Conservation (phyloP, 2,888 invertebrate species). For the Acanthosepion lycidas region DNA sequence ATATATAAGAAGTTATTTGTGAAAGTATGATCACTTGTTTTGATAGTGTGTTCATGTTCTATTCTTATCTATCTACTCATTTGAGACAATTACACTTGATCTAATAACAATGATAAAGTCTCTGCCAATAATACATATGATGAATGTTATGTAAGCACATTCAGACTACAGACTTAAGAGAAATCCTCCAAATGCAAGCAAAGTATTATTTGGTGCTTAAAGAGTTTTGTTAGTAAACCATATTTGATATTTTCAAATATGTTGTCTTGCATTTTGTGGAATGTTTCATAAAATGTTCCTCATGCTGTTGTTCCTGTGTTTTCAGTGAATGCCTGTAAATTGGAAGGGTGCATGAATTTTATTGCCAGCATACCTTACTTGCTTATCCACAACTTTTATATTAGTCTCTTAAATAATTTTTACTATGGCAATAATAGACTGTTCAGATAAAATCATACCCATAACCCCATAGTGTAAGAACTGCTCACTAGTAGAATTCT, state of each 20-base stretch:
- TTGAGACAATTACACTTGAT: too few relatives aligned
- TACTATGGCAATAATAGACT: background rate
- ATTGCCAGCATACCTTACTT: background rate
- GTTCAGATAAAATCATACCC: background rate
- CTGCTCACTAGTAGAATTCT: background rate
- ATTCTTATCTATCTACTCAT: too few relatives aligned
- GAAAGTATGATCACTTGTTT: too few relatives aligned
- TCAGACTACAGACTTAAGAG: background rate
- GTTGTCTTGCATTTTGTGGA: background rate
- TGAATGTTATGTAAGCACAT: background rate
- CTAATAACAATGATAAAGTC: too few relatives aligned
- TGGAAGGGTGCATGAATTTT: background rate
- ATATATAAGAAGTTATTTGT: too few relatives aligned
- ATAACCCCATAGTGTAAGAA: background rate
- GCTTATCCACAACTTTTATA: background rate
- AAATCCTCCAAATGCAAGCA: background rate
- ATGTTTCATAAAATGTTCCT: background rate
- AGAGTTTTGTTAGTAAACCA: background rate
- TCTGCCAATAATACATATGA: background rate
- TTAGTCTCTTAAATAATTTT: background rate
- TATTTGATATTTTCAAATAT: constrained; percentile 24
- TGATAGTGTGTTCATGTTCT: too few relatives aligned
- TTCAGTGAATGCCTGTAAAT: too few relatives aligned
- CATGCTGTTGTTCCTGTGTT: too few relatives aligned
- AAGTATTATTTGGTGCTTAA: background rate